Conservation (phyloP, 2,797 vertebrate genomes). For the Pseudochirops corinnae region DNA sequence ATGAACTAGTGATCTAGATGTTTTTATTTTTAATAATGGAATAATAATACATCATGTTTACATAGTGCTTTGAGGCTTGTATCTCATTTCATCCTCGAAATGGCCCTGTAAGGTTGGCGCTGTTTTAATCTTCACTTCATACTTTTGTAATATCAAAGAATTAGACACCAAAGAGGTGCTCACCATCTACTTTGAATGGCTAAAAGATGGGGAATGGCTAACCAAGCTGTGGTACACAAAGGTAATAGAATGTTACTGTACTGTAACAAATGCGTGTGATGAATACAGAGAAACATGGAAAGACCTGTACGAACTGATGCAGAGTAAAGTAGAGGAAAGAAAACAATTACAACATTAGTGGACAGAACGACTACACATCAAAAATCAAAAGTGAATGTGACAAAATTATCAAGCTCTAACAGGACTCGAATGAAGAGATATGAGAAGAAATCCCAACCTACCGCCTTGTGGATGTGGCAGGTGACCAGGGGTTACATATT, state of each 20-base stretch:
- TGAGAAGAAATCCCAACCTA: neutral
- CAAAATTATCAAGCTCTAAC: neutral
- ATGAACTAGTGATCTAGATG: neutral
- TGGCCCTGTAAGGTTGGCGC: neutral
- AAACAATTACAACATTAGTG: neutral
- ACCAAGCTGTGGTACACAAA: neutral
- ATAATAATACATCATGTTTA: neutral
- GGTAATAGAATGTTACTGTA: neutral
- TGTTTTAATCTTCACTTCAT: neutral
- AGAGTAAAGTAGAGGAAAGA: neutral
- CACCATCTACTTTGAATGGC: neutral
- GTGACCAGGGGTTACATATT: neutral
- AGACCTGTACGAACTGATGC: neutral
- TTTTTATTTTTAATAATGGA: neutral
- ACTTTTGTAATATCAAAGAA: neutral
- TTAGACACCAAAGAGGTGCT: neutral
- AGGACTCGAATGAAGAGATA: neutral
- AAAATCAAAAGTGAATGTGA: neutral
- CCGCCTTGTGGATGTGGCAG: neutral
- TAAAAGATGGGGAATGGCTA: neutral
- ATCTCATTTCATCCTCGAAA: neutral
- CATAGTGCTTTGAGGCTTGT: neutral
- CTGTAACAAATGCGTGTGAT: neutral
- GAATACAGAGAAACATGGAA: neutral
- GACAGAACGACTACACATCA: neutral